phyloP scores from a whole-genome alignment of 2,113 vertebrate genomes.

The Otus sunia region DNA sequence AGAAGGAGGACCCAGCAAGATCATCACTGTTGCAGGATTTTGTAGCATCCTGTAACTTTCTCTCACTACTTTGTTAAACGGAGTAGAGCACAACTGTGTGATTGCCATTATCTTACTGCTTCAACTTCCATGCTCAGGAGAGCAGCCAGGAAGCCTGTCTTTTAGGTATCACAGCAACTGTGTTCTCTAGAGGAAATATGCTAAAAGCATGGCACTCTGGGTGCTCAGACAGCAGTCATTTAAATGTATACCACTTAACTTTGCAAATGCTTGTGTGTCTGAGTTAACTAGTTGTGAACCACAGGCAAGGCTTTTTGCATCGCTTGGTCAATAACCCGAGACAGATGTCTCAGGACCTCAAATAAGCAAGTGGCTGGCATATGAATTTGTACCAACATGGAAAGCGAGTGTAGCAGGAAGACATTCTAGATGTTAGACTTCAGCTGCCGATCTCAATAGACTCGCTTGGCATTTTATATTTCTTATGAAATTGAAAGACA shows the following conservation, averaged over 20 bases:
- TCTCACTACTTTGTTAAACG: accelerated
- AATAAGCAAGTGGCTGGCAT: neutral
- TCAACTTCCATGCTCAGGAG: neutral
- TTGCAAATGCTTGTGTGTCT: neutral
- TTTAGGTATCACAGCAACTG: neutral
- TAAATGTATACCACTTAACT: neutral
- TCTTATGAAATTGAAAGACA: neutral
- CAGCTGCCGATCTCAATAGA: neutral
- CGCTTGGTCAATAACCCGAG: neutral
- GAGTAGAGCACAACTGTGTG: neutral
- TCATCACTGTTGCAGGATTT: neutral
- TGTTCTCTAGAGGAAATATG: neutral
- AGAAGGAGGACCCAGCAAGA: neutral
- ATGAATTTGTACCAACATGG: neutral
- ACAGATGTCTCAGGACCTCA: neutral
- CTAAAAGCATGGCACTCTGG: neutral
- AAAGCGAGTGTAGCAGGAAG: neutral
- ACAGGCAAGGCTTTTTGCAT: neutral
- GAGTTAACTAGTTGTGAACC: neutral
- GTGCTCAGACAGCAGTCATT: neutral
- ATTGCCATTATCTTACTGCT: neutral
- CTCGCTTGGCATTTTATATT: neutral
- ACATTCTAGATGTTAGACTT: neutral
- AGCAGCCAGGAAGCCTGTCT: neutral
- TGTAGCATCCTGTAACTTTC: neutral